Percentiles rank a stretch among this genome's conserved stretches.
These are phyloP conservation scores for Pedetes capensis DNA, from an alignment of 2,113 vertebrate species.

Conservation along the genomic window DNA sequence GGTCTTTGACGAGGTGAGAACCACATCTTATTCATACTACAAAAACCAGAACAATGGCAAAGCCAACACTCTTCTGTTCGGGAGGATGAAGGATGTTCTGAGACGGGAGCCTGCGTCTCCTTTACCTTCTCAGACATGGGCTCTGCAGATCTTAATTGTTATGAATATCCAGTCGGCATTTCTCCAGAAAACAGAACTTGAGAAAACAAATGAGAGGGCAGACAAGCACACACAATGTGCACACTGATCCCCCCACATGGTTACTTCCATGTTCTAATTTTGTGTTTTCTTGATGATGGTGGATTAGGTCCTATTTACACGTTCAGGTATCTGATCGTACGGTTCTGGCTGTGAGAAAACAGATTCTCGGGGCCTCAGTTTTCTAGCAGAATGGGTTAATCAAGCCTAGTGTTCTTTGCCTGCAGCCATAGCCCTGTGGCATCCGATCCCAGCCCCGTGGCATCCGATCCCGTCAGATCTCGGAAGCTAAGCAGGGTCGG, in stretches of 20 bases:
- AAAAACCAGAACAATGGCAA: not conserved
- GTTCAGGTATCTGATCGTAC: not conserved
- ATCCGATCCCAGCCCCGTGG: too few relatives aligned
- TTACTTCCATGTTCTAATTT: not conserved
- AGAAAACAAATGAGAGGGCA: not conserved
- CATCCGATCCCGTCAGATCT: too few relatives aligned
- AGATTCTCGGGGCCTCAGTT: not conserved
- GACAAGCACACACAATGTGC: not conserved
- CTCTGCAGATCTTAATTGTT: not conserved
- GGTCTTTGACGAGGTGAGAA: not conserved
- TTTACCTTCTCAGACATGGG: not conserved
- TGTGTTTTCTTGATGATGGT: not conserved
- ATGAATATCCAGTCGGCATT: not conserved
- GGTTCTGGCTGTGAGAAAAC: not conserved
- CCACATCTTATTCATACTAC: not conserved
- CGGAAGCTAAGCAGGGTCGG: too few relatives aligned
- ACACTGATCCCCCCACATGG: not conserved
- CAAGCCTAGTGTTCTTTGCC: too few relatives aligned
- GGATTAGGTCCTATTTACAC: not conserved
- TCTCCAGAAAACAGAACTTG: not conserved
- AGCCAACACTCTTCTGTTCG: not conserved
- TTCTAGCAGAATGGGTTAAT: not conserved
- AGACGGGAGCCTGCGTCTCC: accelerated
- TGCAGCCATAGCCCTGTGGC: too few relatives aligned
- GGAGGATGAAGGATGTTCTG: not conserved